Conservation (phyloP, 2,113 vertebrate species). For the Motacilla alba region DNA sequence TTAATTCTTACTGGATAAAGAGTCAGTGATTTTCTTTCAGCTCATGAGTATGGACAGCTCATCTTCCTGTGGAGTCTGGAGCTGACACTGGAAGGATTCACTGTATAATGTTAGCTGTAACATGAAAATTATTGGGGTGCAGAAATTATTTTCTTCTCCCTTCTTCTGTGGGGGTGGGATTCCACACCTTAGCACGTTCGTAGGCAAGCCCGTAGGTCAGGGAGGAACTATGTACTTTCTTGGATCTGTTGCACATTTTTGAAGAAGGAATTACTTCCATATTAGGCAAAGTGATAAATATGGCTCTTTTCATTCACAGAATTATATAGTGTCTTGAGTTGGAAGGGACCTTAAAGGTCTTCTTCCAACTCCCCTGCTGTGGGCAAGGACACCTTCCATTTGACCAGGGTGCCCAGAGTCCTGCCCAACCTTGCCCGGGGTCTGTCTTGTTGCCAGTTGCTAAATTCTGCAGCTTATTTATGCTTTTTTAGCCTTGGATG, state of each 20-base stretch:
- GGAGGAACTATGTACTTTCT: neutral
- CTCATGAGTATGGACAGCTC: neutral
- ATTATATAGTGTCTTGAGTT: neutral
- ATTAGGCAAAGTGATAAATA: neutral
- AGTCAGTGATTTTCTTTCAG: neutral
- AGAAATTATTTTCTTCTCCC: neutral
- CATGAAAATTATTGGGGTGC: neutral
- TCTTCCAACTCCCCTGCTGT: fast-evolving
- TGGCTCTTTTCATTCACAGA: neutral
- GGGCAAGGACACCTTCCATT: neutral
- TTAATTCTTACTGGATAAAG: neutral
- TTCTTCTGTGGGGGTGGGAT: neutral
- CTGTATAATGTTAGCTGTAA: neutral
- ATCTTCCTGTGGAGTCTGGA: neutral
- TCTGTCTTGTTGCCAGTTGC: neutral
- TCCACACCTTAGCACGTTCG: neutral
- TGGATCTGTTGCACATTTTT: neutral
- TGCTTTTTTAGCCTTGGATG: neutral
- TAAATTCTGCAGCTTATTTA: neutral
- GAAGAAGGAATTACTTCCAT: neutral
- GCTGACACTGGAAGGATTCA: neutral
- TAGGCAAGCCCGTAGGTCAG: neutral
- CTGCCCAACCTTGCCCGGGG: neutral
- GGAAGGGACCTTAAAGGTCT: neutral
- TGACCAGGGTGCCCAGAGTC: neutral